phyloP scores from a whole-genome alignment of 2,113 vertebrate species.

The Calidris pygmaea region DNA sequence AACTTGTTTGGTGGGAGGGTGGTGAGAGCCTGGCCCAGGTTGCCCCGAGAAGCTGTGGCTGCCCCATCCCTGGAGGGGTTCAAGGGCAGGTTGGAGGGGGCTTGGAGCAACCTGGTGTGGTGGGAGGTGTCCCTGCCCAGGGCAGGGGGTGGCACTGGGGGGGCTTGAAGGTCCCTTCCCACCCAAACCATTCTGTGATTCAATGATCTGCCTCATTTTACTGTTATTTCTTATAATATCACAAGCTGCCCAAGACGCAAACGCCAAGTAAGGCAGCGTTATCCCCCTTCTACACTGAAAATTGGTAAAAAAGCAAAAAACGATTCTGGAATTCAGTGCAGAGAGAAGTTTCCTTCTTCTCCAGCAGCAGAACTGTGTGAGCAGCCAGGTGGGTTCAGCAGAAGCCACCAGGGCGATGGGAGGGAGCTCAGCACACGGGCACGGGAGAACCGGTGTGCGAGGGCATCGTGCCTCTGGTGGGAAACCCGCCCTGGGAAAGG shows the following conservation, averaged over 20 bases:
- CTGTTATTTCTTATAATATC: background rate
- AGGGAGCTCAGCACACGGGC: background rate
- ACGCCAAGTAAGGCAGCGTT: fast-evolving
- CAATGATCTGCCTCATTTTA: too few relatives aligned
- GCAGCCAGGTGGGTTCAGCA: fast-evolving
- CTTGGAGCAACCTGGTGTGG: too few relatives aligned
- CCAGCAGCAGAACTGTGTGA: background rate
- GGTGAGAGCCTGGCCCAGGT: too few relatives aligned
- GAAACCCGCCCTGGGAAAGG: background rate
- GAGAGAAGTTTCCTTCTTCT: background rate
- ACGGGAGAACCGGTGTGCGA: background rate
- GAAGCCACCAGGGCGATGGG: fast-evolving
- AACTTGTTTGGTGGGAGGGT: too few relatives aligned
- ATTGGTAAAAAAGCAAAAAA: fast-evolving
- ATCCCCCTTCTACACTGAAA: background rate
- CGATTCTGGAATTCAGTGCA: fast-evolving
- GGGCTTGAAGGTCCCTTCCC: too few relatives aligned
- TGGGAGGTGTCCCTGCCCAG: too few relatives aligned
- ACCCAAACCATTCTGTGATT: background rate
- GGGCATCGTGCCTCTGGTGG: background rate
- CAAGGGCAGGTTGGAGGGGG: too few relatives aligned
- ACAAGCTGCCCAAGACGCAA: background rate
- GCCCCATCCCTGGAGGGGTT: too few relatives aligned
- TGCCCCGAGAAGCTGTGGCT: too few relatives aligned
- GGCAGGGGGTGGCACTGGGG: too few relatives aligned